Conservation (phyloP, 2,113 vertebrate genomes). For the Nymphicus hollandicus region DNA sequence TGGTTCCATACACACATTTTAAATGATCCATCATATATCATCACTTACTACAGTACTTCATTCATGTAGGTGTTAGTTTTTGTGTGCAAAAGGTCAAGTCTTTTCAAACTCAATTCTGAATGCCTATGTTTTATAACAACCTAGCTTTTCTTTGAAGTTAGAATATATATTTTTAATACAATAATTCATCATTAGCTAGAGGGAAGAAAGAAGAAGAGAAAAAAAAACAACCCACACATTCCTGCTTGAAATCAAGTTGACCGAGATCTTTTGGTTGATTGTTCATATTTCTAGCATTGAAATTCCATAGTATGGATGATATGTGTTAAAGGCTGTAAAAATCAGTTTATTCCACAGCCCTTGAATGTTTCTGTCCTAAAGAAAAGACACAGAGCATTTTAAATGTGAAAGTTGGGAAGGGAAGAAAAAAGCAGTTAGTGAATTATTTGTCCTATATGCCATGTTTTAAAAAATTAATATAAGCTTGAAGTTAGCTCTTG, state of each 20-base stretch:
- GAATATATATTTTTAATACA: slow-evolving; percentile 27
- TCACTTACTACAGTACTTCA: slow-evolving; percentile 63
- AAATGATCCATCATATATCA: slow-evolving; percentile 64
- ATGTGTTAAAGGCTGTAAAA: background rate
- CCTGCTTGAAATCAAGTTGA: background rate
- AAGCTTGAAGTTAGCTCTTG: slow-evolving; percentile 1
- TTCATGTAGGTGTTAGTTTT: slow-evolving; percentile 61
- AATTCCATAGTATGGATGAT: background rate
- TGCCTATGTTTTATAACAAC: background rate
- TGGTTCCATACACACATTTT: slow-evolving; percentile 19
- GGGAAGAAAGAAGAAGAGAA: background rate
- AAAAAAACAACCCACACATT: background rate
- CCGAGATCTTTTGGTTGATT: background rate
- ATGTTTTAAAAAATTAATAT: slow-evolving; percentile 30
- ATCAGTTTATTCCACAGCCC: background rate
- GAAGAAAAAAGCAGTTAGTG: background rate
- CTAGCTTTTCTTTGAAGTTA: slow-evolving; percentile 12
- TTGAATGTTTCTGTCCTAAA: background rate
- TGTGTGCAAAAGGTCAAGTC: slow-evolving; percentile 52
- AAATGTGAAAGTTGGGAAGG: background rate
- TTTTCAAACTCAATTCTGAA: slow-evolving; percentile 48
- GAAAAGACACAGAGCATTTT: background rate
- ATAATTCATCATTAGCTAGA: slow-evolving; percentile 52
- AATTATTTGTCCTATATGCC: background rate
- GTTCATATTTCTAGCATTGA: background rate